Base-by-base conservation (phyloP, 2,797 vertebrate genomes). In the Dromococcyx pavoninus region DNA sequence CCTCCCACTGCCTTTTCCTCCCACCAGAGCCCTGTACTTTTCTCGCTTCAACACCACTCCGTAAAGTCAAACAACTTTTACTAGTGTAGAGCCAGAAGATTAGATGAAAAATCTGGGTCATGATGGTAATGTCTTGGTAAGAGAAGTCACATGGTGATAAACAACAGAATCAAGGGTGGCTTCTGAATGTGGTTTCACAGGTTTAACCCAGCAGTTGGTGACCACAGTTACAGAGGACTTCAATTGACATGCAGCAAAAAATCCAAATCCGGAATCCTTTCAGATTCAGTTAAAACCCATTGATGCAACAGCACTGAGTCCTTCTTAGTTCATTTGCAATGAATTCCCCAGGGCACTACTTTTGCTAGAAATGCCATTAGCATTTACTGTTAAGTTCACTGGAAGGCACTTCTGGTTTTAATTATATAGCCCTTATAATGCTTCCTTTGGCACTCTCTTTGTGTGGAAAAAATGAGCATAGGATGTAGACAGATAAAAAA, bases 391-490 rank as follows among this genome's bases (percentile, higher is more conserved):
- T 76, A 93, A 88, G 71, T 88, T 91, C 86, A 96, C 74, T 87
- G 80, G 53, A 76, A 96, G 75, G 80, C 90, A 79, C 74, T 94
- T 95, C 89, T 94, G 95, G 74, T 71, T 96, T 95, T 94, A 93
- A 94, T 96, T 96, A 91, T 61, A 64, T 17, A 79, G 89, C 41
- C 7, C 53, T 84, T 82, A 48, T 51, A 91, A 84, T 76, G 67
- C 91, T 95, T 94, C 94, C 87, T 91, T 93, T 84, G 88, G 91
- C 74, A 28, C 71, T 88, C 33, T 67, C 74, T 57, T 86, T 79
- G 60, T 51, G 77, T 21, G 93, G 91, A 95, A 96, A 96, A 96
- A 95, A 87, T 95, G 86, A 96, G 73, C 83, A 73, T 90, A 87
- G 90, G 60, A 79, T 64, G 44, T 41, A 86, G 86, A 41, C 86